Evolutionary conservation across 2,113 vertebrate species (phyloP), one percentile per base, ranked within the genome.

Genomic region (Nycticryphes semicollaris): DNA sequence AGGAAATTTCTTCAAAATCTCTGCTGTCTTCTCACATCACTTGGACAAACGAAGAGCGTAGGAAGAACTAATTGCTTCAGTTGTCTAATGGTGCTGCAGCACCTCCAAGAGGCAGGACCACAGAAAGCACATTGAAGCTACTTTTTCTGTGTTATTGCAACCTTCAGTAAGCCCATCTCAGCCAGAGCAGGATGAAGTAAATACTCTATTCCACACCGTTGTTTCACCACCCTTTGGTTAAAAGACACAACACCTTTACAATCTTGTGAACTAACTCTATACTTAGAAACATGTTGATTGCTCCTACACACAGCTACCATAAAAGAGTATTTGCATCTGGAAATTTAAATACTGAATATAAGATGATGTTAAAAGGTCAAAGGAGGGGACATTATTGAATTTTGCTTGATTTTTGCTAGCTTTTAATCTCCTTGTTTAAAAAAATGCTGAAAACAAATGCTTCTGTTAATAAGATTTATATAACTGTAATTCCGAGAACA

Each of bases 121-220:
- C 9, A 6, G 0, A 0, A 74, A 45, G 17, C 17, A 64, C 0
- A 0, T 6, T 41, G 57, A 87, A 82, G 35, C 4, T 30, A 14
- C 2, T 11, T 45, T 59, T 20, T 37, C 16, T 54, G 47, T 39
- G 3, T 7, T 19, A 51, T 33, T 60, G 20, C 39, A 81, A 25
- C 10, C 9, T 64, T 8, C 27, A 15, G 10, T 69, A 56, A 48
- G 1, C 3, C 12, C 5, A 22, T 20, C 8, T n/a, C 56, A 74
- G 11, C 13, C 37, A n/a, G 11, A 89, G 53, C 8, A 82, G 22
- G 6, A 28, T 50, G 10, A 81, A 28, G 11, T 4, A 50, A 45
- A 51, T 41, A 23, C 23, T 4, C 24, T 60, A 75, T 75, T 85
- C 30, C 23, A 33, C 17, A 51, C 6, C 17, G 20, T 23, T 70